Evolutionary conservation across 1,140 invertebrate species (phyloP).

Genomic region (Pentalonia nigronervosa): DNA sequence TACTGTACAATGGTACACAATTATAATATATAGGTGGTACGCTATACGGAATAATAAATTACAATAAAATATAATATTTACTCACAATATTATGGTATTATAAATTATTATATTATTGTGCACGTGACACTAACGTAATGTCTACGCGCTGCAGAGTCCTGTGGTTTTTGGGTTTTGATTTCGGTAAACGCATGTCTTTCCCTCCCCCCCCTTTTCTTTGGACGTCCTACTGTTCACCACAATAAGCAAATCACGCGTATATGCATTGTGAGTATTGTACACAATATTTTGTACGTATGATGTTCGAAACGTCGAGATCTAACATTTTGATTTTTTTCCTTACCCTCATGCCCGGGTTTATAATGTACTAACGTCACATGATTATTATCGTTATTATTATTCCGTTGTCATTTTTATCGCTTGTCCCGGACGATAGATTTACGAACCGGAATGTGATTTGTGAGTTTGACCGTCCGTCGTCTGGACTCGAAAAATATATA

Average conservation of each 20-base stretch:
- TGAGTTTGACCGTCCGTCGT: constrained; percentile 39
- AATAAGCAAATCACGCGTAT: neutral
- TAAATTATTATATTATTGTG: neutral
- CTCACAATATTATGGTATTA: neutral
- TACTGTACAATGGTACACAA: neutral
- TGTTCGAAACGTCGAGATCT: neutral
- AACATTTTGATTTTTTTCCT: neutral
- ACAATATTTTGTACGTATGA: neutral
- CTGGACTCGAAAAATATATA: neutral
- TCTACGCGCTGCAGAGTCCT: neutral
- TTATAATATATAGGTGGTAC: neutral
- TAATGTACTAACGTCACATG: neutral
- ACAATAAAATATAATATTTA: neutral
- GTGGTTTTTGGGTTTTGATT: neutral
- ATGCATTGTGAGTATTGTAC: neutral
- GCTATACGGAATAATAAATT: neutral
- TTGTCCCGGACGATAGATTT: constrained; percentile 44
- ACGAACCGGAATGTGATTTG: constrained; percentile 40
- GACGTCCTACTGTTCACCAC: neutral
- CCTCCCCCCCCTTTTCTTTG: neutral
- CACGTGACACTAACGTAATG: neutral
- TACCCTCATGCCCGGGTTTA: neutral
- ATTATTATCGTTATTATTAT: constrained; percentile 45
- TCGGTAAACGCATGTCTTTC: neutral
- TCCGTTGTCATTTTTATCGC: constrained; percentile 50